Base-by-base conservation (phyloP, 2,888 invertebrate genomes). In the Acleris literana region DNA sequence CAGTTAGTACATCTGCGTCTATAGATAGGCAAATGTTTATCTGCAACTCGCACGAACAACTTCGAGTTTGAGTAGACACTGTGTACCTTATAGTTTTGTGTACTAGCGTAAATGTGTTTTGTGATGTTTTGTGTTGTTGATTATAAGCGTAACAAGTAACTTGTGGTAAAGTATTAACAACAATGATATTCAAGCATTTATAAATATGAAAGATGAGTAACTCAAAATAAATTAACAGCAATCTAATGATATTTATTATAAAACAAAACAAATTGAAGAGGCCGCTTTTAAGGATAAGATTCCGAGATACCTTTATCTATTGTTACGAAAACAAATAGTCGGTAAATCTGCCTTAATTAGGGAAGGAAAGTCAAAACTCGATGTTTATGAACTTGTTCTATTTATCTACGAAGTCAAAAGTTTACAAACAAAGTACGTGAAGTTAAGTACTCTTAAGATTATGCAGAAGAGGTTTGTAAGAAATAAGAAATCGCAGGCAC, bases 1-100 rank as follows among this genome's bases (percentile, higher is more conserved):
- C 61, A 65, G 65, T 61, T 66, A 65, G 48, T 33, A 48, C 57
- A 61, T 57, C 61, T 66, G 61, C 46, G 46, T 66, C n/a, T 20
- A 60, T 39, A 39, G 39, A 39, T 22, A 57, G 39, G 66, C 22
- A 66, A 61, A 62, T 62, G 66, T 62, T 66, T 57, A 57, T 49
- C 53, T 53, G 62, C 39, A 66, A 62, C 57, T 62, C 53, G 61
- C 61, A 62, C 66, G 17, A 33, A 18, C 62, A 46, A 57, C 52
- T 57, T 48, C 52, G 46, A 20, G 51, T 61, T 66, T 62, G 25
- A 44, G 53, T 17, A 56, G 44, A 44, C 39, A 25, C n/a, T 43
- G 6, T 39, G 17, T 54, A 49, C 48, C 18, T 57, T 52, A 64
- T 52, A 64, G 57, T 46, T 57, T 49, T 46, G 46, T 57, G 29